Conservation (phyloP, 2,888 invertebrate genomes). For the Macrophya annulata region DNA sequence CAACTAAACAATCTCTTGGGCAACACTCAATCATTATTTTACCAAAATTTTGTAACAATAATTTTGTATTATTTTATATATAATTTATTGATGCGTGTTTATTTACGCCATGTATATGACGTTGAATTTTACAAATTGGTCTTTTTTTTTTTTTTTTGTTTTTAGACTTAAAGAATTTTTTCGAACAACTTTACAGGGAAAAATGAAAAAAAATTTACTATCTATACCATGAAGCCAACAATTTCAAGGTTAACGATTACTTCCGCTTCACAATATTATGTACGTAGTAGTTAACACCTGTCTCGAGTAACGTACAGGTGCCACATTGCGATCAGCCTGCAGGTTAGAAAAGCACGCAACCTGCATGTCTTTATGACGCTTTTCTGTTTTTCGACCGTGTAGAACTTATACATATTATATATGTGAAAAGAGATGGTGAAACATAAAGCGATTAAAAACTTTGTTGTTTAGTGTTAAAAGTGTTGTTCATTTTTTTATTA, state of each 20-base stretch:
- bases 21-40: not conserved
- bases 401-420: no score
- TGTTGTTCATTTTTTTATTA: not conserved
- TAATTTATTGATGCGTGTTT: no score
- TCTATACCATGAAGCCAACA: not conserved
- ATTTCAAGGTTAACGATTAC: conserved; percentile 36
- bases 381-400: not conserved
- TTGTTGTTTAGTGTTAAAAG: not conserved
- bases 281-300: conserved; percentile 39
- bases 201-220: not conserved
- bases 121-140: no score
- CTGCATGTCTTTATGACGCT: not conserved
- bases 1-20: not conserved
- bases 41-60: conserved; percentile 8
- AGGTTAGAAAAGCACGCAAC: not conserved
- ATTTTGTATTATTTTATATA: no score
- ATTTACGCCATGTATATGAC: no score
- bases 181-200: not conserved
- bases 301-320: conserved; percentile 22
- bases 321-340: not conserved
- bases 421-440: not conserved
- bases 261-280: conserved; percentile 28
- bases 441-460: not conserved
- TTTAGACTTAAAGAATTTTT: no score
- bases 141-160: no score